These are phyloP conservation scores for Odontocerum albicorne DNA, from an alignment of 2,888 invertebrate genomes.

Conservation along the genomic window DNA sequence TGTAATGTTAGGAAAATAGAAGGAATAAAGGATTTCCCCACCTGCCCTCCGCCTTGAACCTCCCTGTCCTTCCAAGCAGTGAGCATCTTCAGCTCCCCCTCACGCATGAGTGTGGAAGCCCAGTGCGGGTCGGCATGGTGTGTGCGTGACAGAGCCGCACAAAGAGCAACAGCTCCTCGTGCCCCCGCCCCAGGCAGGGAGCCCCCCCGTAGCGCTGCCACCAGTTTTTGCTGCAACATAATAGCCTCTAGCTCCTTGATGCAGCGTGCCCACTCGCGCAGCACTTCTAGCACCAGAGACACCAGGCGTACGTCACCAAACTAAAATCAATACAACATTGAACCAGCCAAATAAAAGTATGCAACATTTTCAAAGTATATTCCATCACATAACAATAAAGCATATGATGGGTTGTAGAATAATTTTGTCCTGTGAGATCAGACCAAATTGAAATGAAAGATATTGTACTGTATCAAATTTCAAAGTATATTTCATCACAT, in stretches of 20 bases:
- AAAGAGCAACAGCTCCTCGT: constrained; percentile 21
- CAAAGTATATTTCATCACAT: no score
- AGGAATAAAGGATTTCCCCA: no score
- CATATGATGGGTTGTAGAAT: no score
- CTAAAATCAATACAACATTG: constrained; percentile 19
- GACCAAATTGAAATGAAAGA: no score
- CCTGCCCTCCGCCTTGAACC: background rate
- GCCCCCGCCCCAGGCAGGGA: constrained; percentile 10
- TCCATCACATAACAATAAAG: no score
- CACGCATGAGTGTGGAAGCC: constrained; percentile 18
- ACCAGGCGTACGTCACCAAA: constrained; percentile 41
- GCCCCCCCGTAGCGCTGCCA: constrained; percentile 38
- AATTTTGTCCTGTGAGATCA: no score
- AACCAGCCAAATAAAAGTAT: no score
- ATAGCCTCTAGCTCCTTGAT: constrained; percentile 37
- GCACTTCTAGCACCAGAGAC: constrained; percentile 51
- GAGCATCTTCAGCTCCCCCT: constrained; percentile 15
- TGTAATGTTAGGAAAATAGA: no score
- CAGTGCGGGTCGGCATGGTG: constrained; percentile 35
- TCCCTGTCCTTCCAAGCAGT: constrained; percentile 6
- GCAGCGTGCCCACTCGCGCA: constrained; percentile 47
- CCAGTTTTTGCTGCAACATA: constrained; percentile 45
- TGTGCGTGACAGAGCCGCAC: constrained; percentile 13
- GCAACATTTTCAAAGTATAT: no score
- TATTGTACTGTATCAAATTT: no score